Percentiles rank a stretch among this genome's conserved stretches.
phyloP scores from a whole-genome alignment of 1,140 invertebrate genomes.

The Drosophila navojoa region DNA sequence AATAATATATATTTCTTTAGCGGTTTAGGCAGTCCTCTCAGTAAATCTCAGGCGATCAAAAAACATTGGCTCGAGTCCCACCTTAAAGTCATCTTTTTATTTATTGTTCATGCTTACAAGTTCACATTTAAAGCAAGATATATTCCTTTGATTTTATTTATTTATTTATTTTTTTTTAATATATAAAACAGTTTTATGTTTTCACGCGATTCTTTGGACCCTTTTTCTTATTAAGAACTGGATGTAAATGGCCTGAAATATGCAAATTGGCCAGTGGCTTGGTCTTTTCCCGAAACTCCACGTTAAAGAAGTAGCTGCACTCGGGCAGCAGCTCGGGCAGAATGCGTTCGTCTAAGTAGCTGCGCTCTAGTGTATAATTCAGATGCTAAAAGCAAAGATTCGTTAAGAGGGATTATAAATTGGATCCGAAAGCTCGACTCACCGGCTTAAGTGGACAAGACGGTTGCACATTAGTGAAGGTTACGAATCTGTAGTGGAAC shows the following conservation, averaged over 20 bases:
- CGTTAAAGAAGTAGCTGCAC: conserved; percentile 45
- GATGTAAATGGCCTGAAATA: conserved; percentile 39
- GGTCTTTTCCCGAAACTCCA: conserved; percentile 38
- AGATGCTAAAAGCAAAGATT: conserved; percentile 36
- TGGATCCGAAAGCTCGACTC: conserved; percentile 9
- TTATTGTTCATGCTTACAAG: too few relatives aligned
- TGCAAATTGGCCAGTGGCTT: conserved; percentile 42
- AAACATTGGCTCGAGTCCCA: too few relatives aligned
- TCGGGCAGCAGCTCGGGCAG: conserved; percentile 62
- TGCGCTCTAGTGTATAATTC: conserved; percentile 52
- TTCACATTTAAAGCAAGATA: too few relatives aligned
- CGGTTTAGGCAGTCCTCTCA: too few relatives aligned
- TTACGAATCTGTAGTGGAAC: conserved; percentile 42
- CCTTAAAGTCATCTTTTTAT: too few relatives aligned
- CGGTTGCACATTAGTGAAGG: conserved; percentile 39
- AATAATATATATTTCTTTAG: too few relatives aligned
- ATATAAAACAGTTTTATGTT: background rate
- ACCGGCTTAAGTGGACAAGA: conserved; percentile 54
- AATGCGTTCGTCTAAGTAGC: conserved; percentile 53
- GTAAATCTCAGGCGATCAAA: too few relatives aligned
- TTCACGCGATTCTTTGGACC: background rate
- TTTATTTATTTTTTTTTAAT: too few relatives aligned
- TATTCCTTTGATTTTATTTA: too few relatives aligned
- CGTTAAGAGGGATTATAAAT: background rate
- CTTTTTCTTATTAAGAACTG: background rate